Conservation (phyloP, 2,888 invertebrate species). For the Lepidocyrtoides sp. region DNA sequence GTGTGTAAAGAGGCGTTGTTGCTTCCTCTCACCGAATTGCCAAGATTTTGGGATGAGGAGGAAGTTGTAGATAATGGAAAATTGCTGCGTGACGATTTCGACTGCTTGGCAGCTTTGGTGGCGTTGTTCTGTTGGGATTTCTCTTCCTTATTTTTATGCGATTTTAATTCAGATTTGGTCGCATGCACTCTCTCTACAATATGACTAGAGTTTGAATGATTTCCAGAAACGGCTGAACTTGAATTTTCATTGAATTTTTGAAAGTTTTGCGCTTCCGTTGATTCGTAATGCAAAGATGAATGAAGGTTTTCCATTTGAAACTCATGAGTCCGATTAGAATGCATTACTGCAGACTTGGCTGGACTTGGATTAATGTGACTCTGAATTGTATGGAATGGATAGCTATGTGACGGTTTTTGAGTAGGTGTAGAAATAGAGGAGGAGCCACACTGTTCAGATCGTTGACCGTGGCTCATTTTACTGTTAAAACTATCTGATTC, state of each 20-base stretch:
- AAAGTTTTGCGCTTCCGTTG: background rate
- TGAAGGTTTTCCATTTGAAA: constrained; percentile 1
- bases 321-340: background rate
- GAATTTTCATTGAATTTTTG: too few relatives aligned
- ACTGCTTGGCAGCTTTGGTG: background rate
- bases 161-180: constrained; percentile 48
- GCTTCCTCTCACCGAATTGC: background rate
- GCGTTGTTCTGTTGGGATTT: background rate
- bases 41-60: background rate
- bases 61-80: background rate
- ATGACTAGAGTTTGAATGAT: background rate
- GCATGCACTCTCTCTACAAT: background rate
- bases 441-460: background rate
- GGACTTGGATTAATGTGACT: background rate
- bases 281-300: background rate
- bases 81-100: background rate
- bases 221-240: too few relatives aligned
- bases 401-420: background rate
- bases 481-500: background rate
- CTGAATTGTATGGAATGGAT: constrained; percentile 27
- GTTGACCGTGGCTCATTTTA: background rate
- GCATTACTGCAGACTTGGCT: background rate
- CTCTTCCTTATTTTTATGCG: background rate
- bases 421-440: background rate
- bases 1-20: background rate